phyloP scores from a whole-genome alignment of 1,140 invertebrate species.

The Harpegnathos saltator region DNA sequence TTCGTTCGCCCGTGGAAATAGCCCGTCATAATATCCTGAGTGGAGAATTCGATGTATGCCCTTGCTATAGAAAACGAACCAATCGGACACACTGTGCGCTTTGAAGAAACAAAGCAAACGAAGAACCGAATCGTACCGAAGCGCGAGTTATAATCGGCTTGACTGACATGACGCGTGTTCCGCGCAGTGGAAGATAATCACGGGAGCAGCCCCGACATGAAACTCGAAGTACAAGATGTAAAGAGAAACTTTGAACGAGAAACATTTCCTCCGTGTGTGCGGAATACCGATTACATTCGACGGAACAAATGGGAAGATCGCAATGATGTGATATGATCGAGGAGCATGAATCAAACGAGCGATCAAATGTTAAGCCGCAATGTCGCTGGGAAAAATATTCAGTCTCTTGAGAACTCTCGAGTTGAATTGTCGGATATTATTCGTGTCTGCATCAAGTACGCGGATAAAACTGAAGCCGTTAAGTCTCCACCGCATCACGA shows the following conservation, averaged over 20 bases:
- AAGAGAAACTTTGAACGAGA: not conserved
- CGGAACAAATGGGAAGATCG: not conserved
- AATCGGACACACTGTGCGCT: slow-evolving; percentile 34
- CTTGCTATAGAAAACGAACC: slow-evolving; percentile 5
- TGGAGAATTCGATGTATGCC: slow-evolving; percentile 3
- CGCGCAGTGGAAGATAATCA: not conserved
- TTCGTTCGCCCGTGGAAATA: not conserved
- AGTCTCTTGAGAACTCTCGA: not conserved
- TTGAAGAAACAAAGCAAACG: slow-evolving; percentile 42
- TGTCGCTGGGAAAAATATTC: not conserved
- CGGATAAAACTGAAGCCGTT: not conserved
- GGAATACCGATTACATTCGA: not conserved
- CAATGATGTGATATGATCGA: not conserved
- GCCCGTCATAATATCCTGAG: slow-evolving; percentile 45
- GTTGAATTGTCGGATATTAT: not conserved
- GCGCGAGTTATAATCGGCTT: slow-evolving; percentile 36
- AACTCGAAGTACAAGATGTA: not conserved
- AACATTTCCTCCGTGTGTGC: not conserved
- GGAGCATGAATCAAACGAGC: not conserved
- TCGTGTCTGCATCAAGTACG: not conserved
- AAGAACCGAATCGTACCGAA: slow-evolving; percentile 12
- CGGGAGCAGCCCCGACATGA: not conserved
- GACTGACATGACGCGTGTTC: not conserved
- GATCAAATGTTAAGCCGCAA: slow-evolving; percentile 2
- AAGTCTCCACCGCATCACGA: not conserved